phyloP scores from a whole-genome alignment of 2,797 vertebrate species.

The Diglossa cyanea region DNA sequence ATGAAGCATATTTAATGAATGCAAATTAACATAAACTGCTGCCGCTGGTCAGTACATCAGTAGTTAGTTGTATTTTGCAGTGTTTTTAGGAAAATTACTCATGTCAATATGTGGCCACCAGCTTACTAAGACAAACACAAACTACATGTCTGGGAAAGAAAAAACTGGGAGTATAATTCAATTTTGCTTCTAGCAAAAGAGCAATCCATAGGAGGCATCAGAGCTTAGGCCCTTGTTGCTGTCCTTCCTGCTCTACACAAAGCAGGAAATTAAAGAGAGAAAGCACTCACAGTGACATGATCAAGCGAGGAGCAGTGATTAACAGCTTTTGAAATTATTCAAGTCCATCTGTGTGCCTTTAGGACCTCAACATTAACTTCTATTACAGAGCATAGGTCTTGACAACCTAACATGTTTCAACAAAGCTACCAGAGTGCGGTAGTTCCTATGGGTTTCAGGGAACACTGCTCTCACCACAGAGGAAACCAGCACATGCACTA shows the following conservation, averaged over 20 bases:
- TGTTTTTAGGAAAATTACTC: rapidly evolving
- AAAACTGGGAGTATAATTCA: neutral
- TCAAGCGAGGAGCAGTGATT: neutral
- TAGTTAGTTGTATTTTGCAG: neutral
- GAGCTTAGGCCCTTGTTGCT: neutral
- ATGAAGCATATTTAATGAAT: neutral
- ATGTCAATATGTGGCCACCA: neutral
- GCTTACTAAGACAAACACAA: neutral
- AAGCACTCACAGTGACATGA: neutral
- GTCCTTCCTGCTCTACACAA: neutral
- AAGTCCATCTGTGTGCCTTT: neutral
- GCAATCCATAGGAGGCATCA: neutral
- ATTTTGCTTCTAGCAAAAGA: neutral
- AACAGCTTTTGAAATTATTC: neutral
- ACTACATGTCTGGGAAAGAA: neutral
- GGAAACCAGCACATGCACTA: neutral
- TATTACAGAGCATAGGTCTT: neutral
- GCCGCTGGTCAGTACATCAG: neutral
- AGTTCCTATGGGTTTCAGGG: neutral
- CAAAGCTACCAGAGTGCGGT: neutral
- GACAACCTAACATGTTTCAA: neutral
- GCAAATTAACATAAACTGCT: neutral
- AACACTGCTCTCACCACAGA: neutral
- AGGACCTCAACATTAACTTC: neutral
- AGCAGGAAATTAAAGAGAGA: neutral